Base-by-base conservation (phyloP, 2,888 invertebrate genomes). In the Criorhina ranunculi region DNA sequence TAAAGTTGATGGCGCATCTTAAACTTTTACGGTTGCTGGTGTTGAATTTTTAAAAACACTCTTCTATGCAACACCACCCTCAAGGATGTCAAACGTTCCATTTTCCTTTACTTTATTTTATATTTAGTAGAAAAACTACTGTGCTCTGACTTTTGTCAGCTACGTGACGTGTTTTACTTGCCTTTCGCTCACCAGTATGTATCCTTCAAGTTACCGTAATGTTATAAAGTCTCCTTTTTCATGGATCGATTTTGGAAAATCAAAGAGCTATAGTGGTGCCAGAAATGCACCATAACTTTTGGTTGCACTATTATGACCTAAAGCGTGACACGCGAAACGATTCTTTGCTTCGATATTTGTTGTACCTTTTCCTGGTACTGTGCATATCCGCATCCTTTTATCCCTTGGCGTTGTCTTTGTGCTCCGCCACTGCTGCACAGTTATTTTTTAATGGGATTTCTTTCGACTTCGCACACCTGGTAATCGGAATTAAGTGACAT, bases 401-500 rank as follows among this genome's bases (percentile, higher is more conserved):
- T 51, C 31, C 29, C 35, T 59, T 59, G 35, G 1, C 12, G 1
- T 59, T 62, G 57, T 37, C 59, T 51, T 55, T 42, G 24, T 35
- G 24, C 33, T 59, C 19, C 15, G 4, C 15, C 55, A 15, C 42
- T 7, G 12, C 15, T 7, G 19, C 64, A 11, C 57, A 57, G 53
- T 69, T 70, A 59, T 35, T 17, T 80, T 80, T 80, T 80, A 85
- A 80, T 85, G 75, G 85, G 80, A 85, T 76, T 85, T 85, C 53
- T 42, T 70, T 64, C 53, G 70, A 55, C 73, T 80, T 70, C 42
- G 80, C 75, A 66, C 86, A 87, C 87, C 87, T 87, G 80, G 76
- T 80, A 87, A 66, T 86, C 78, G 75, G 86, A 78, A 81, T 77
- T 86, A 87, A 86, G 79, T 86, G 87, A 87, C 87, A 86, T 87